A percentile compares a stretch with the other conserved stretches of the same genome.
phyloP scores from a whole-genome alignment of 2,113 vertebrate species.

The Brevimyrus niger region DNA sequence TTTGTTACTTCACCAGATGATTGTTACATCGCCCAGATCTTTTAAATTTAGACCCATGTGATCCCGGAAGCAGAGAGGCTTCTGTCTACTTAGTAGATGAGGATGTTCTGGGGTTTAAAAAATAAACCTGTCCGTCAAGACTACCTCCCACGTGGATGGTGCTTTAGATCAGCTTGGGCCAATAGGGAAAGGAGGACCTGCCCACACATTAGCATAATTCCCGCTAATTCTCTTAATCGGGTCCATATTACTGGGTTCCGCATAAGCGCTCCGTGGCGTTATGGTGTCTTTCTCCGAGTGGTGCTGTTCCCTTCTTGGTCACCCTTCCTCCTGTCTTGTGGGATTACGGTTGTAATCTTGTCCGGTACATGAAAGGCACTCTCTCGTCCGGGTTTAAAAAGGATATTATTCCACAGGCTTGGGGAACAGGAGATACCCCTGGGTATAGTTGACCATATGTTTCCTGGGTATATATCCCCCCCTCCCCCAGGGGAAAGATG shows the following conservation, averaged over 20 bases:
- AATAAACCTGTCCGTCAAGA: background rate
- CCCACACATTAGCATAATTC: background rate
- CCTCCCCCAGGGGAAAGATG: background rate
- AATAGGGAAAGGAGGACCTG: background rate
- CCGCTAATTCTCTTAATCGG: background rate
- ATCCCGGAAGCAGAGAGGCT: background rate
- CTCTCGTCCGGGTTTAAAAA: slow-evolving; percentile 57
- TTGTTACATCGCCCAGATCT: background rate
- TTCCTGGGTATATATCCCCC: slow-evolving; percentile 24
- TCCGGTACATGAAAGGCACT: slow-evolving; percentile 55
- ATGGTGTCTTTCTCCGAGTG: background rate
- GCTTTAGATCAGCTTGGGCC: background rate
- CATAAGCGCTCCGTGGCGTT: background rate
- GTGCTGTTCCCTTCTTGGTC: background rate
- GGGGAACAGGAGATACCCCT: slow-evolving; percentile 28
- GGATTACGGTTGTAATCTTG: slow-evolving; percentile 57
- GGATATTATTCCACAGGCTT: slow-evolving; percentile 53
- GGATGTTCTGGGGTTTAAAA: background rate
- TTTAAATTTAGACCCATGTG: background rate
- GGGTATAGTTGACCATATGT: slow-evolving; percentile 55
- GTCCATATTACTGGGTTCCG: background rate
- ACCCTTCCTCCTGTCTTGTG: slow-evolving; percentile 23
- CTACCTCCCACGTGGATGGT: background rate
- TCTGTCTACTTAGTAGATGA: background rate
- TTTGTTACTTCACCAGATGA: no score